Evolutionary conservation across 2,888 invertebrate genomes (phyloP).

Genomic region (Caenorhabditis plicata): DNA sequence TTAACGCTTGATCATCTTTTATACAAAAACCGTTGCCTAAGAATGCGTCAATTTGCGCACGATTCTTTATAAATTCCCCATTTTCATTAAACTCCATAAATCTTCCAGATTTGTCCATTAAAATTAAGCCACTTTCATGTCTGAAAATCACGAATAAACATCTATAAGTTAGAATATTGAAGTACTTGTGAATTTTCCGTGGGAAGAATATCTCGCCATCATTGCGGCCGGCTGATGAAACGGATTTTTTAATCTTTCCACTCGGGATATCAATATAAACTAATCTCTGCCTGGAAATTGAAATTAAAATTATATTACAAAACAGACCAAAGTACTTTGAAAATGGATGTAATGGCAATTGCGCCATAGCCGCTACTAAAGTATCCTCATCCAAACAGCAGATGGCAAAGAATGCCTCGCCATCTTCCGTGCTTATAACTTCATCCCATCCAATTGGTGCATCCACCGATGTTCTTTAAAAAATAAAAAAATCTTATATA

Average conservation of each 20-base stretch:
- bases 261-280: slow-evolving; percentile 44
- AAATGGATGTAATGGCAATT: slow-evolving; percentile 53
- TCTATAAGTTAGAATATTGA: too few relatives aligned
- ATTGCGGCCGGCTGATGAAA: slow-evolving; percentile 46
- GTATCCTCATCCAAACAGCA: slow-evolving; percentile 52
- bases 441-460: slow-evolving; percentile 60
- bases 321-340: slow-evolving; percentile 43
- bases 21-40: slow-evolving; percentile 58
- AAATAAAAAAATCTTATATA: background rate
- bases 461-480: slow-evolving; percentile 52
- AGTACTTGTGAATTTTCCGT: slow-evolving; percentile 43
- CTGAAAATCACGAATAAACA: too few relatives aligned
- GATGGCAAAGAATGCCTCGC: slow-evolving; percentile 36
- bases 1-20: slow-evolving; percentile 47
- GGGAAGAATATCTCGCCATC: slow-evolving; percentile 59
- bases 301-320: background rate
- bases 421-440: slow-evolving; percentile 36
- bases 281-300: slow-evolving; percentile 46
- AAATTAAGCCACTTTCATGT: slow-evolving; percentile 39
- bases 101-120: slow-evolving; percentile 59
- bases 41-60: slow-evolving; percentile 57
- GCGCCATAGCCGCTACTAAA: slow-evolving; percentile 43
- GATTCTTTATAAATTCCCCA: slow-evolving; percentile 31
- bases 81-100: slow-evolving; percentile 43
- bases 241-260: slow-evolving; percentile 29